Evolutionary conservation across 2,888 invertebrate genomes (phyloP).

Genomic region (Oligia fasciuncula): DNA sequence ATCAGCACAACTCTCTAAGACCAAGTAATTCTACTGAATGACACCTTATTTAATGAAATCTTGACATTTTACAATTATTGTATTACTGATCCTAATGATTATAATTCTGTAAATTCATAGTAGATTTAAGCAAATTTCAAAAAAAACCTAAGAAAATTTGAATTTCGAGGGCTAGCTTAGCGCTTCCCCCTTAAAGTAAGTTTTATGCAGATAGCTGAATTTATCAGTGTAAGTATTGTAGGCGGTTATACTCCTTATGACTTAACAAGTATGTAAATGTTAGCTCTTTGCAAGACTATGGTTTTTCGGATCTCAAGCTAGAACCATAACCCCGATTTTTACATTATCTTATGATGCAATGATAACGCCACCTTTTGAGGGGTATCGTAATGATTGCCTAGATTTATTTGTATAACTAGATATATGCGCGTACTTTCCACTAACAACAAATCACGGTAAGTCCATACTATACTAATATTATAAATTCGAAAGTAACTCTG

Average conservation of each 20-base stretch:
- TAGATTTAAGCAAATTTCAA: too few relatives aligned
- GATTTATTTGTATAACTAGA: neutral
- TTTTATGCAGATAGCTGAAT: neutral
- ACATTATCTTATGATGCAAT: neutral
- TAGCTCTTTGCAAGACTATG: neutral
- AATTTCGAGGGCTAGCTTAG: too few relatives aligned
- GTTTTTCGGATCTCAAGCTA: neutral
- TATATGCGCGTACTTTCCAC: neutral
- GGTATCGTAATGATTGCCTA: neutral
- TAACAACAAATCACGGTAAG: neutral
- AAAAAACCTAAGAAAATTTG: too few relatives aligned
- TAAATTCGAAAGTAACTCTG: too few relatives aligned
- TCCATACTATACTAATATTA: too few relatives aligned
- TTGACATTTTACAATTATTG: too few relatives aligned
- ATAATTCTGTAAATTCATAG: too few relatives aligned
- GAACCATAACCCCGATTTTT: neutral
- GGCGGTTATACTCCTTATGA: neutral
- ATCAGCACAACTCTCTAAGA: too few relatives aligned
- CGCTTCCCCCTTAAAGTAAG: too few relatives aligned
- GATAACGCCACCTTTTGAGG: neutral
- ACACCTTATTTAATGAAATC: too few relatives aligned
- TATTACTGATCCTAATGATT: too few relatives aligned
- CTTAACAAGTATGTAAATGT: neutral
- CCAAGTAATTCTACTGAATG: too few relatives aligned
- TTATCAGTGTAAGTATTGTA: neutral